Percentiles rank a stretch among this genome's conserved stretches.
Conservation (phyloP, 2,888 invertebrate genomes). For the Apamea sordens region DNA sequence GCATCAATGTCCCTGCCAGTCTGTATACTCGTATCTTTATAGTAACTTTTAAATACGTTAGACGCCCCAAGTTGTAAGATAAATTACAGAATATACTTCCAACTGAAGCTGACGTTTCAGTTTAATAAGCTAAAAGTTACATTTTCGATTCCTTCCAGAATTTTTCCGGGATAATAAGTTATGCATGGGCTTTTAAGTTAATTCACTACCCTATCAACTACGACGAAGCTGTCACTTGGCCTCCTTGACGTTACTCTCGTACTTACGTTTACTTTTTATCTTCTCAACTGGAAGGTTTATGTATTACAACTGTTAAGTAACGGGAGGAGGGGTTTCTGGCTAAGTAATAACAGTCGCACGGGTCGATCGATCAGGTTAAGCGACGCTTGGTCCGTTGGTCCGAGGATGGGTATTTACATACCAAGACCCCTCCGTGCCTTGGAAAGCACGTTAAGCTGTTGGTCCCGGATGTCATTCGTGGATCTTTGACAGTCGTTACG, state of each 20-base stretch:
- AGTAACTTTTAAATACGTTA: background rate
- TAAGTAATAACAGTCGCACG: too few relatives aligned
- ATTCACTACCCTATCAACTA: constrained; percentile 34
- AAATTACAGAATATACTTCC: background rate
- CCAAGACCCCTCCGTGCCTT: too few relatives aligned
- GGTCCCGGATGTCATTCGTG: too few relatives aligned
- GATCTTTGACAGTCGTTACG: too few relatives aligned
- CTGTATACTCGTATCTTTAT: background rate
- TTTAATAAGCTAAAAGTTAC: constrained; percentile 30
- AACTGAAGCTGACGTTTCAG: constrained; percentile 12
- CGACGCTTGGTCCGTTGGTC: too few relatives aligned
- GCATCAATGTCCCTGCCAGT: background rate
- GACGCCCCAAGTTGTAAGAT: background rate
- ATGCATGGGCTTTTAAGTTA: constrained; percentile 56
- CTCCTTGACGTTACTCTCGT: background rate
- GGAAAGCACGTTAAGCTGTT: too few relatives aligned
- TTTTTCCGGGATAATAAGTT: constrained; percentile 44
- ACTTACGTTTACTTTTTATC: constrained; percentile 13
- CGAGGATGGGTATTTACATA: too few relatives aligned
- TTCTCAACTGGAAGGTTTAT: background rate
- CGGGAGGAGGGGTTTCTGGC: too few relatives aligned
- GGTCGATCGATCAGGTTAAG: too few relatives aligned
- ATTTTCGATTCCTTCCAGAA: constrained; percentile 25
- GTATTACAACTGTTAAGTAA: background rate
- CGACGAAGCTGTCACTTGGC: constrained; percentile 11